A percentile compares a stretch with the other conserved stretches of the same genome.
phyloP scores from a whole-genome alignment of 2,113 vertebrate species.

The Sakesphorus luctuosus region DNA sequence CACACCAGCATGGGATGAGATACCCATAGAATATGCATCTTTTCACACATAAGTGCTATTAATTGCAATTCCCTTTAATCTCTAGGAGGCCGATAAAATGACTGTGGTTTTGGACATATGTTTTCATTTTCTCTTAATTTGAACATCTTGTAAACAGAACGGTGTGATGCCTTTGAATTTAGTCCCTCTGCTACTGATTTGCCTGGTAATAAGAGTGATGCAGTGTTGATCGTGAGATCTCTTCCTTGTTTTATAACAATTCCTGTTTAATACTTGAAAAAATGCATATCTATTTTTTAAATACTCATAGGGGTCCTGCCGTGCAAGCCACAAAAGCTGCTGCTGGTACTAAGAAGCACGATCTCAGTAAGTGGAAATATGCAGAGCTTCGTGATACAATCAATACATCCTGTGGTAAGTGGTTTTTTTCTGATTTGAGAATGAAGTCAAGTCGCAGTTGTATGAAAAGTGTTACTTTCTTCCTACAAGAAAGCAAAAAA shows the following conservation, averaged over 20 bases:
- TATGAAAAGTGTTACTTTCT: not conserved
- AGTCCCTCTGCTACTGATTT: not conserved
- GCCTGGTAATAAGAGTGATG: not conserved
- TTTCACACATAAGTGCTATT: not conserved
- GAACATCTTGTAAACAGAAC: not conserved
- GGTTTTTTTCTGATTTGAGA: not conserved
- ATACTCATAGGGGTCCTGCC: constrained; percentile 82
- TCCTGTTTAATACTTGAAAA: not conserved
- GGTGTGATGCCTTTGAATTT: not conserved
- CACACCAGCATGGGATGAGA: not conserved
- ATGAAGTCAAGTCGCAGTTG: not conserved
- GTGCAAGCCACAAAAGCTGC: constrained; percentile 91
- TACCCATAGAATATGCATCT: not conserved
- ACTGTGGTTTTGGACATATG: not conserved
- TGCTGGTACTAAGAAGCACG: constrained; percentile 88
- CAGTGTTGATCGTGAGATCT: not conserved
- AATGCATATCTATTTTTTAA: not conserved
- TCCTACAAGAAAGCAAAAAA: not conserved
- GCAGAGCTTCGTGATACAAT: constrained; percentile 96
- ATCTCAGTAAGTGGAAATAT: constrained; percentile 98
- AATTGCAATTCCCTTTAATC: not conserved
- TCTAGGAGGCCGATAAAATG: not conserved
- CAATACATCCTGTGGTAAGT: constrained; percentile 96
- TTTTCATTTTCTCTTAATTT: not conserved
- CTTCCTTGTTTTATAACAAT: not conserved